Conservation (phyloP, 2,888 invertebrate species). For the Chrysomela aeneicollis region DNA sequence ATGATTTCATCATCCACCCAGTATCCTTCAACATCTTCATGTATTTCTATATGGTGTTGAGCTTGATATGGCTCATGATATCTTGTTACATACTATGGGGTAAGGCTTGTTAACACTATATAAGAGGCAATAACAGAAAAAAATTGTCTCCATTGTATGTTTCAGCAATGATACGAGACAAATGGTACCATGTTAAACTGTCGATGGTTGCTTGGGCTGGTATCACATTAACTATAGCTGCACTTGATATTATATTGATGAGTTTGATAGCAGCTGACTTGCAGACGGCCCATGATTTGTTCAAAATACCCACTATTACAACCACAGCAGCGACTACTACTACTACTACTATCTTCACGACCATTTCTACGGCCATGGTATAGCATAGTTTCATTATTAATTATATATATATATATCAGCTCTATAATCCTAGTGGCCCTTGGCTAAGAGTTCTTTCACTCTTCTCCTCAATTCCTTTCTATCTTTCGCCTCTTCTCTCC, state of each 20-base stretch:
- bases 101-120: constrained; percentile 18
- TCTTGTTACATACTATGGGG: constrained; percentile 33
- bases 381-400: too few relatives aligned
- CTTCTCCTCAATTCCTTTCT: too few relatives aligned
- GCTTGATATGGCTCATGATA: constrained; percentile 27
- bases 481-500: too few relatives aligned
- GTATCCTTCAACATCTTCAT: constrained; percentile 29
- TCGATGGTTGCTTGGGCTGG: constrained; percentile 24
- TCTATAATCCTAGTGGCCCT: too few relatives aligned
- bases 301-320: neutral
- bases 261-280: constrained; percentile 31
- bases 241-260: constrained; percentile 30
- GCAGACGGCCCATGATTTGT: constrained; percentile 16
- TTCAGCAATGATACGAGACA: constrained; percentile 29
- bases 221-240: constrained; percentile 25
- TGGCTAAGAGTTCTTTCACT: too few relatives aligned
- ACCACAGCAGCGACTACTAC: neutral
- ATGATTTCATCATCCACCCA: constrained; percentile 21
- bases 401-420: too few relatives aligned
- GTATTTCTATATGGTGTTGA: constrained; percentile 26
- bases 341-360: neutral
- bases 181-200: constrained; percentile 18
- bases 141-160: constrained; percentile 8
- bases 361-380: constrained; percentile 7
- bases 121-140: neutral